Percentiles rank a stretch among this genome's conserved stretches.
phyloP scores from a whole-genome alignment of 2,797 vertebrate genomes.

The Ataeniobius toweri region DNA sequence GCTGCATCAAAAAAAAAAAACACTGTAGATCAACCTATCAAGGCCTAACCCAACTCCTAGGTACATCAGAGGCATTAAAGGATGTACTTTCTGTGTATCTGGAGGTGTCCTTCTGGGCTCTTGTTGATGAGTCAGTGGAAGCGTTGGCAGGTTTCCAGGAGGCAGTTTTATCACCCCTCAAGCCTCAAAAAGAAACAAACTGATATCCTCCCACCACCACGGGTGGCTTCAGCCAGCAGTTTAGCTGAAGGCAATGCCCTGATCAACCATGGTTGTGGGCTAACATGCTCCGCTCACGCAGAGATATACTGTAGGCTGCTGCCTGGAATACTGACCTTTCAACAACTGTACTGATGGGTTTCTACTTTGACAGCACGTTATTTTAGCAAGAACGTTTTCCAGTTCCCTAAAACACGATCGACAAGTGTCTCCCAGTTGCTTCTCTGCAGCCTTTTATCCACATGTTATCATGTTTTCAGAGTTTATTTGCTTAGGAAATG shows the following conservation, averaged over 20 bases:
- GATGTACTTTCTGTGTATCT: slow-evolving; percentile 49
- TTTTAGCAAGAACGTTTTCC: slow-evolving; percentile 42
- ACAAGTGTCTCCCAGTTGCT: slow-evolving; percentile 22
- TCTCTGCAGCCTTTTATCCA: slow-evolving; percentile 10
- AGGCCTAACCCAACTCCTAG: slow-evolving; percentile 81
- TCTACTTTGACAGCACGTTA: slow-evolving; percentile 43
- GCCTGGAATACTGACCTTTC: slow-evolving; percentile 61
- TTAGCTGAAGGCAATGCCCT: slow-evolving; percentile 72
- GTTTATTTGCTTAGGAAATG: neutral
- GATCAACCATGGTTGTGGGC: slow-evolving; percentile 60
- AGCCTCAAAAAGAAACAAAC: slow-evolving; percentile 47
- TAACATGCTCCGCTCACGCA: slow-evolving; percentile 55
- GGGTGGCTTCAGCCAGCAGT: slow-evolving; percentile 58
- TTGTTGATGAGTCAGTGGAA: slow-evolving; percentile 61
- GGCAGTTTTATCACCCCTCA: slow-evolving; percentile 66
- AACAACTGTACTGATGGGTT: slow-evolving; percentile 59
- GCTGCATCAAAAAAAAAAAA: slow-evolving; percentile 54
- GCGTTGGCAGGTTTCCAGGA: slow-evolving; percentile 60
- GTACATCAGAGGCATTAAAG: slow-evolving; percentile 48
- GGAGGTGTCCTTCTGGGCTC: slow-evolving; percentile 54
- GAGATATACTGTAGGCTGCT: slow-evolving; percentile 44
- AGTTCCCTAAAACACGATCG: slow-evolving; percentile 11
- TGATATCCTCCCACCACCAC: slow-evolving; percentile 72
- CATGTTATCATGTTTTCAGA: neutral
- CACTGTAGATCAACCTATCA: slow-evolving; percentile 71